Evolutionary conservation across 2,113 vertebrate genomes (phyloP), one percentile per base, ranked within the genome.

Genomic region (Apeltes quadracus): DNA sequence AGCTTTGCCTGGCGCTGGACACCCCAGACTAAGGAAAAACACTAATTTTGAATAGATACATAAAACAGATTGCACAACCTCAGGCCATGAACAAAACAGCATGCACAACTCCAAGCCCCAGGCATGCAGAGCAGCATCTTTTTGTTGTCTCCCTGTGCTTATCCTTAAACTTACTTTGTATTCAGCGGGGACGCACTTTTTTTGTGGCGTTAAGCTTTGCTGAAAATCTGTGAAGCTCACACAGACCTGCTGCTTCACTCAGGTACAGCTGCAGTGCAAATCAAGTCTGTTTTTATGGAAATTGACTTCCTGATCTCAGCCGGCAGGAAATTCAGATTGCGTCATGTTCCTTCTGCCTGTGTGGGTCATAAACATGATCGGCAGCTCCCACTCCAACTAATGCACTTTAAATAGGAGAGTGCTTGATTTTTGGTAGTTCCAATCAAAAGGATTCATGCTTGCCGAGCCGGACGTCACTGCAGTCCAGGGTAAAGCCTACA

Each of bases 31-130:
- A 75, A 67, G 75, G 61, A 77, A 71, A 87, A 86, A 84, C 83
- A 79, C 84, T 74, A 85, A 81, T 91, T 91, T 92, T 92, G 91
- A 91, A 92, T 91, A 90, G 87, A 92, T 91, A 90, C 87, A 88
- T 92, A 91, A 91, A 89, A 91, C 92, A 93, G 92, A 90, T 88
- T 91, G 90, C 80, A 91, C 79, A 90, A 87, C 88, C 89, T 77
- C 79, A 70, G 90, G 92, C 92, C 79, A 90, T 87, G 75, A 83
- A 85, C 72, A 81, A 68, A 89, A 88, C 78, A 86, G 85, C 72
- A 50, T 66, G 50, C 61, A 76, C 79, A 86, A 51, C 74, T 82
- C 64, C 11, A 63, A 18, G 78, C 83, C 65, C 25, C 13, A 41
- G 78, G 86, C 81, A 56, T 44, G 20, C 65, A 58, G 48, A 65